Evolutionary conservation across 2,888 invertebrate genomes (phyloP).

Genomic region (Cataglyphis livida): DNA sequence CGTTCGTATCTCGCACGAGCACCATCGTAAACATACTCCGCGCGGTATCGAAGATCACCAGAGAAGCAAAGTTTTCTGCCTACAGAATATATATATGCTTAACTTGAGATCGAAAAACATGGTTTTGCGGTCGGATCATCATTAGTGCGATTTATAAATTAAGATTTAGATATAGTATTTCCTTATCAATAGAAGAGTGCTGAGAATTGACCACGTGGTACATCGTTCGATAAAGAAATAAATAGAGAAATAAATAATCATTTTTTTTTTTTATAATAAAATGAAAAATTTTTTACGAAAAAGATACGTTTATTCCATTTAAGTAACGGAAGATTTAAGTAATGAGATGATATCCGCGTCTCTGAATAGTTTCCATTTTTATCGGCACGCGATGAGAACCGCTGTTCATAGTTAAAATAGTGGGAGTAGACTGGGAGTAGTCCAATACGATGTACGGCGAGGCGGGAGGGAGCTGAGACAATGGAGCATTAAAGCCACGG

Average conservation of each 20-base stretch:
- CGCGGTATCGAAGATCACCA: constrained; percentile 54
- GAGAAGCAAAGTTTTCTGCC: constrained; percentile 55
- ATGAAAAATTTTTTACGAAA: neutral
- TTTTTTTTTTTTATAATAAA: neutral
- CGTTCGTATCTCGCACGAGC: constrained; percentile 4
- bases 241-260: neutral
- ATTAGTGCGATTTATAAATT: neutral
- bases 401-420: constrained; percentile 81
- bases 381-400: constrained; percentile 77
- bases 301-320: neutral
- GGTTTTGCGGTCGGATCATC: neutral
- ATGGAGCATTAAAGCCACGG: constrained; percentile 85
- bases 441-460: constrained; percentile 72
- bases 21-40: constrained; percentile 52
- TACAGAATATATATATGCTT: neutral
- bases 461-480: constrained; percentile 80
- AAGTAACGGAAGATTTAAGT: neutral
- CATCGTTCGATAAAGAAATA: neutral
- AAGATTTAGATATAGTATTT: too few relatives aligned
- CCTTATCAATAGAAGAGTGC: too few relatives aligned
- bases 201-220: too few relatives aligned
- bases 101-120: neutral
- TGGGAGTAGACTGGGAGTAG: constrained; percentile 81
- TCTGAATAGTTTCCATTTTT: constrained; percentile 5
- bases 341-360: neutral